A percentile compares a stretch with the other conserved stretches of the same genome.
Conservation (phyloP, 1,140 invertebrate genomes). For the Zaprionus ghesquierei region DNA sequence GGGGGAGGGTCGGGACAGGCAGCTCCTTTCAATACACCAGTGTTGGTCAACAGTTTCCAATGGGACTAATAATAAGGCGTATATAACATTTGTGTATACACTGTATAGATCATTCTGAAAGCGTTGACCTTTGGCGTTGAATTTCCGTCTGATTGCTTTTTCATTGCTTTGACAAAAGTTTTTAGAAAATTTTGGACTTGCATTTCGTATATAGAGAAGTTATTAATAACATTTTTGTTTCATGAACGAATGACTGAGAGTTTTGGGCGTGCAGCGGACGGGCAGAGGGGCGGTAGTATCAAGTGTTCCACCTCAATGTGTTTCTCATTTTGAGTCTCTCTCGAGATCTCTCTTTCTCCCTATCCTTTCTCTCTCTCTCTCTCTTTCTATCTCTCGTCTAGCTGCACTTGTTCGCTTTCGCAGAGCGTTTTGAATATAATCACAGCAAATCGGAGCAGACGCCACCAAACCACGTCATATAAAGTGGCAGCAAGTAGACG, state of each 20-base stretch:
- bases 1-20: neutral
- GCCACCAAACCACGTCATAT: conserved; percentile 91
- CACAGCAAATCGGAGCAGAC: conserved; percentile 91
- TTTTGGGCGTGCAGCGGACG: conserved; percentile 54
- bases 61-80: neutral
- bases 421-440: conserved; percentile 80
- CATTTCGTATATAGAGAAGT: conserved; percentile 74
- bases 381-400: neutral
- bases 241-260: conserved; percentile 78
- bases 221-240: conserved; percentile 77
- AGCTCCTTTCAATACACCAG: neutral
- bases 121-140: neutral
- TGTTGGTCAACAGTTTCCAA: conserved; percentile 10
- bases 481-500: conserved; percentile 90
- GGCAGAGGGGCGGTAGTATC: conserved; percentile 19
- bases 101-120: neutral
- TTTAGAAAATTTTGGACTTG: conserved; percentile 79
- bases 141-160: conserved; percentile 59
- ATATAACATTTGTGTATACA: neutral
- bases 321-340: conserved; percentile 32
- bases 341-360: conserved; percentile 24
- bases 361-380: neutral
- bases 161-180: conserved; percentile 73
- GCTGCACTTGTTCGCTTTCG: conserved; percentile 36
- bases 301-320: conserved; percentile 20